Evolutionary conservation across 1,140 invertebrate species (phyloP), one percentile per base, ranked within the genome.

Genomic region (Eulimnadia texana): DNA sequence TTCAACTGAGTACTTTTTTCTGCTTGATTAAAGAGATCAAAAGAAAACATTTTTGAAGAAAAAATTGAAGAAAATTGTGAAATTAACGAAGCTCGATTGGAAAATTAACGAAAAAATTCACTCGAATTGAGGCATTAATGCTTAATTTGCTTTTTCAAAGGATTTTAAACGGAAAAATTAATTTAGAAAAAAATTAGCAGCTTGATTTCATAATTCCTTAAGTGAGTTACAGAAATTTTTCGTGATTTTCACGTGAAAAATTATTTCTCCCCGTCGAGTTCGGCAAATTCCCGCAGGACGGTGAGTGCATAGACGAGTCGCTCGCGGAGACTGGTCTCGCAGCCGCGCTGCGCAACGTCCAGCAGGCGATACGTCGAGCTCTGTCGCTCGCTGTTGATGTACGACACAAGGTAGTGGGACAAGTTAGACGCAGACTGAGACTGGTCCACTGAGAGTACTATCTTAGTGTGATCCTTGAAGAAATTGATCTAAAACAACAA

Each of bases 401-500:
- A 74, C 72, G 80, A 79, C 10, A 82, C 66, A 22, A 77, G 75
- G 62, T 77, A 79, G n/a, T 70, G 63, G 9, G 57, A 33, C 49
- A 52, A 23, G 52, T 49, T 50, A 20, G 25, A 55, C 60, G 55
- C 10, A 10, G 55, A 28, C 33, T 42, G 33, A 19, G 55, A 28
- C 51, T 49, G 22, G 51, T 61, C 60, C 47, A 29, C 22, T 50
- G 68, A 67, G 10, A 82, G 63, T 62, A 82, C 79, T 28, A 82
- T 72, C 68, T 82, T 82, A 13, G 78, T 80, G 67, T 82, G 80
- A 68, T 82, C 80, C 65, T 78, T 75, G 70, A 83, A 81, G 68
- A 83, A 82, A 69, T 82, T 82, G 27, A 82, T 76, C 79, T 80
- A 70, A 33, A 67, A 42, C 66, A 53, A 29, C 33, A 42, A 52